A percentile compares a stretch with the other conserved stretches of the same genome.
Evolutionary conservation across 2,797 vertebrate genomes (phyloP).

Genomic region (Furcifer pardalis): DNA sequence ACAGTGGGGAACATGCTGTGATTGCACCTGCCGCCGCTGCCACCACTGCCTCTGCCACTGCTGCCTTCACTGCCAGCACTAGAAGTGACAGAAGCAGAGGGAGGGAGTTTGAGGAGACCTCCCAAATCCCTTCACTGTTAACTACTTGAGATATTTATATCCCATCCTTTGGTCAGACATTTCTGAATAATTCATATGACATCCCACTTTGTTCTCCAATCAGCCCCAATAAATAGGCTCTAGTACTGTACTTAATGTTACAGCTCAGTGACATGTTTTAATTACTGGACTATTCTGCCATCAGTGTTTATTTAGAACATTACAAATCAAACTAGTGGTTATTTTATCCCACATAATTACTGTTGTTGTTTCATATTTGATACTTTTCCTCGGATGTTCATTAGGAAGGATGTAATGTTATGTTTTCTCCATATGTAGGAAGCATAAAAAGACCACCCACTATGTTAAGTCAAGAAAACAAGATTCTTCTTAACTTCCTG

Average conservation of each 20-base stretch:
- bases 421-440: slow-evolving; percentile 44
- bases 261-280: background rate
- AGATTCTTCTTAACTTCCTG: slow-evolving; percentile 21
- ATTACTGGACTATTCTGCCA: background rate
- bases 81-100: too few species aligned
- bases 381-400: slow-evolving; percentile 54
- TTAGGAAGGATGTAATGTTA: slow-evolving; percentile 41
- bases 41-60: too few species aligned
- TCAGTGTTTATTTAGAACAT: background rate
- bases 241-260: background rate
- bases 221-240: background rate
- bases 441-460: slow-evolving; percentile 38
- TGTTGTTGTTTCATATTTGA: too few species aligned
- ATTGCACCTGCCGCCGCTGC: too few species aligned
- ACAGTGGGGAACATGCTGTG: too few species aligned
- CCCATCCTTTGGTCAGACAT: background rate
- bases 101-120: slow-evolving; percentile 28
- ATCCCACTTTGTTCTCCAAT: background rate
- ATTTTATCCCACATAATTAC: background rate
- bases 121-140: background rate
- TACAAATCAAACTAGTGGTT: background rate
- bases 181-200: background rate
- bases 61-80: too few species aligned
- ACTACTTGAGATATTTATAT: background rate
- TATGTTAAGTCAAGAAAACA: background rate